These are phyloP conservation scores for Hermetia illucens DNA, from an alignment of 1,140 invertebrate genomes.

Conservation along the genomic window DNA sequence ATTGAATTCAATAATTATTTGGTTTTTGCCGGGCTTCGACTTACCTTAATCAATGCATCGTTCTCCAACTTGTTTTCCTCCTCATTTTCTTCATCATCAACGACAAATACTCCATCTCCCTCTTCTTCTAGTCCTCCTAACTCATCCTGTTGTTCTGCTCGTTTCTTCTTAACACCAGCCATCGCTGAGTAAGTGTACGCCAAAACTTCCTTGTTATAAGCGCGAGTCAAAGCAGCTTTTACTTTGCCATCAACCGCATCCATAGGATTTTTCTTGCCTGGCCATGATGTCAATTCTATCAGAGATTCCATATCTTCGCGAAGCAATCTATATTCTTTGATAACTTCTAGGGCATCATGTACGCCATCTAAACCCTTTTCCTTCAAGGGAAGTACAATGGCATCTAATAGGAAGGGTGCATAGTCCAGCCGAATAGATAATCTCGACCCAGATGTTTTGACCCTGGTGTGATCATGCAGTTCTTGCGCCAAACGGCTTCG, in stretches of 20 bases:
- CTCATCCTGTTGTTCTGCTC: slow-evolving; percentile 24
- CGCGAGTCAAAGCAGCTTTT: slow-evolving; percentile 83
- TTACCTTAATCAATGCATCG: slow-evolving; percentile 70
- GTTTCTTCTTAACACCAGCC: slow-evolving; percentile 41
- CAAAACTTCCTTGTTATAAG: slow-evolving; percentile 73
- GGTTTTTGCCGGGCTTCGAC: slow-evolving; percentile 10
- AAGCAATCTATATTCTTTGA: slow-evolving; percentile 72
- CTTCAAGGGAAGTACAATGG: slow-evolving; percentile 59
- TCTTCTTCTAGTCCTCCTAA: slow-evolving; percentile 33
- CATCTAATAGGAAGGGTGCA: slow-evolving; percentile 50
- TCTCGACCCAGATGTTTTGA: slow-evolving; percentile 63
- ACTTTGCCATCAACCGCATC: slow-evolving; percentile 66
- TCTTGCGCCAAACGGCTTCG: slow-evolving; percentile 70
- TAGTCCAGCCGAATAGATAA: slow-evolving; percentile 74
- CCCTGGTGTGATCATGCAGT: slow-evolving; percentile 63
- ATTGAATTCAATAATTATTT: too few relatives aligned
- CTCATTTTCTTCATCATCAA: slow-evolving; percentile 32
- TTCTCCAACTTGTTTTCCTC: slow-evolving; percentile 50
- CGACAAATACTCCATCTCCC: slow-evolving; percentile 17
- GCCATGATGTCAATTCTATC: slow-evolving; percentile 73
- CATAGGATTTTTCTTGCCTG: slow-evolving; percentile 59
- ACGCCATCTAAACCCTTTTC: slow-evolving; percentile 56
- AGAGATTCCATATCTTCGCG: slow-evolving; percentile 85
- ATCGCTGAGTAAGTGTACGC: slow-evolving; percentile 55
- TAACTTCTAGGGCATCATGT: slow-evolving; percentile 50